Evolutionary conservation across 53 echinoderm and acorn worm genomes (phyloP).

Genomic region (Crossaster papposus): DNA sequence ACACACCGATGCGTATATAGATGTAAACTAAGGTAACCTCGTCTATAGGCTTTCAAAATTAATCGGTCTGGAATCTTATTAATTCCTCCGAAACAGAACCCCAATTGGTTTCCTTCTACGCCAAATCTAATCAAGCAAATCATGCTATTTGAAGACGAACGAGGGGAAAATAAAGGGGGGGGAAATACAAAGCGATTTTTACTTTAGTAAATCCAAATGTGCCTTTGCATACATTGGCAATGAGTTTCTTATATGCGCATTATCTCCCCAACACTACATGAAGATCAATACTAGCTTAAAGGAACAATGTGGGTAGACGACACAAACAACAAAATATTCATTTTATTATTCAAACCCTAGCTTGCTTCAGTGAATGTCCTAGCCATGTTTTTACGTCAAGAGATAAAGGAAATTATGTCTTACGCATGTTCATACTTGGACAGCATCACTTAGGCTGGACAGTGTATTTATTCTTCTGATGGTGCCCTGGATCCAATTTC

Average conservation of each 20-base stretch:
- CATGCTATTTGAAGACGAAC: not conserved
- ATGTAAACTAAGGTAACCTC: not conserved
- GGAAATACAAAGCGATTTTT: not conserved
- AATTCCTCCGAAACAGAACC: conserved; percentile 9
- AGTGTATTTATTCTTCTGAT: no score
- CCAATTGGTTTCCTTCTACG: not conserved
- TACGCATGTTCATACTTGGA: conserved; percentile 22
- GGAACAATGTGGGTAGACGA: not conserved
- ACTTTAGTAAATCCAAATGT: not conserved
- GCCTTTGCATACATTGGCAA: not conserved
- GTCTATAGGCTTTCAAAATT: not conserved
- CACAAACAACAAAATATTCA: not conserved
- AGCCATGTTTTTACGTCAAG: not conserved
- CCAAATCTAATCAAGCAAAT: conserved; percentile 27
- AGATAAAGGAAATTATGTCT: not conserved
- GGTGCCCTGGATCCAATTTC: no score
- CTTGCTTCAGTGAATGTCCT: not conserved
- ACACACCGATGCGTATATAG: not conserved
- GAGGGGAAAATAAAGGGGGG: not conserved
- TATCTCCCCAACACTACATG: not conserved
- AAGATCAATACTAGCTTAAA: conserved; percentile 7
- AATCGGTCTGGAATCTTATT: conserved; percentile 35
- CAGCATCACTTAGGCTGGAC: no score
- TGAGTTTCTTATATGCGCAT: not conserved
- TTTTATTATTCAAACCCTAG: not conserved